Evolutionary conservation across 2,888 invertebrate species (phyloP).

Genomic region (Eilema griseolum): DNA sequence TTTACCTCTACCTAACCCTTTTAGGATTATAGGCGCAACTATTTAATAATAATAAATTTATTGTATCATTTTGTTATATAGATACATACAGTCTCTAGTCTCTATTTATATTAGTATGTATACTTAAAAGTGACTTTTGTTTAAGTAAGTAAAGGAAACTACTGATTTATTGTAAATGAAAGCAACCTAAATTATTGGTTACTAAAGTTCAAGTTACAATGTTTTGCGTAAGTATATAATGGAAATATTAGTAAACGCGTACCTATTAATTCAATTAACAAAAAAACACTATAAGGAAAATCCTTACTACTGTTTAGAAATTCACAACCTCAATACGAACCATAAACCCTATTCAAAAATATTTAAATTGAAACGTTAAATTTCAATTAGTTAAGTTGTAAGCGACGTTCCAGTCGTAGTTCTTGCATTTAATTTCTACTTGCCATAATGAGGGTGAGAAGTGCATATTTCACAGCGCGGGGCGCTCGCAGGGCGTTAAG

Average conservation of each 20-base stretch:
- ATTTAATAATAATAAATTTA: too few relatives aligned
- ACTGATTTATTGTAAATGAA: too few relatives aligned
- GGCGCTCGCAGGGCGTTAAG: constrained; percentile 80
- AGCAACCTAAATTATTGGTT: not conserved
- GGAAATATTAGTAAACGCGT: not conserved
- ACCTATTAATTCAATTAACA: not conserved
- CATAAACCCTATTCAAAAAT: constrained; percentile 28
- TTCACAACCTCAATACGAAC: constrained; percentile 23
- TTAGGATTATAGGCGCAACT: not conserved
- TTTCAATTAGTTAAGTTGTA: constrained; percentile 56
- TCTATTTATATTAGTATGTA: not conserved
- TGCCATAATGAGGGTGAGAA: constrained; percentile 81
- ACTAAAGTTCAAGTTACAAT: not conserved
- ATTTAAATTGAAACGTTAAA: constrained; percentile 46
- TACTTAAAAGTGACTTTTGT: too few relatives aligned
- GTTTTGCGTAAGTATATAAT: not conserved
- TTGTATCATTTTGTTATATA: too few relatives aligned
- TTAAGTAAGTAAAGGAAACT: too few relatives aligned
- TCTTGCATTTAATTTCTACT: constrained; percentile 82
- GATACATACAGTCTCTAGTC: too few relatives aligned
- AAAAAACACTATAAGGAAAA: not conserved
- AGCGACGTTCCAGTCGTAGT: constrained; percentile 59
- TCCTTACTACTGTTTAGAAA: not conserved
- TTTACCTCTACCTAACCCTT: not conserved
- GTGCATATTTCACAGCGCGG: constrained; percentile 84